Percentiles rank a stretch among this genome's conserved stretches.
phyloP scores from a whole-genome alignment of 1,140 invertebrate genomes.

The Cataglyphis hispanica region DNA sequence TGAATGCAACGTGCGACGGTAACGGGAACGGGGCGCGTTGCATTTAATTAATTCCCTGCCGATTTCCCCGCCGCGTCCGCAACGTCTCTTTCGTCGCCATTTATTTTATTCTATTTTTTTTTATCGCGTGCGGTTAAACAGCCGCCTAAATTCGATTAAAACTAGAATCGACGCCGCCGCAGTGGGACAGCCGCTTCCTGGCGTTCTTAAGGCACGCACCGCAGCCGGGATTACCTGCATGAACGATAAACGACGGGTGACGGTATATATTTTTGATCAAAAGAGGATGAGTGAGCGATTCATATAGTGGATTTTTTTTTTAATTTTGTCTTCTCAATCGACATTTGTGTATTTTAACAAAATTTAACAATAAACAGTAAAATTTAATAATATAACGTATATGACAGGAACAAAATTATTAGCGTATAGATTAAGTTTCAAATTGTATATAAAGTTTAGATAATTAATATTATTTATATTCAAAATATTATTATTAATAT shows the following conservation, averaged over 20 bases:
- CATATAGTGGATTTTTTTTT: background rate
- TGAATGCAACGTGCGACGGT: constrained; percentile 40
- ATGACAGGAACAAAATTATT: no score
- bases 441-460: background rate
- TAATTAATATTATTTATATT: background rate
- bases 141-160: constrained; percentile 75
- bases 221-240: constrained; percentile 38
- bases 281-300: background rate
- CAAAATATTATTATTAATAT: no score
- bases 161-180: constrained; percentile 67
- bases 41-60: constrained; percentile 74
- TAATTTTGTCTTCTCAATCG: background rate
- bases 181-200: constrained; percentile 58
- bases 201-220: constrained; percentile 48
- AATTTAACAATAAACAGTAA: no score
- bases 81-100: constrained; percentile 56
- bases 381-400: no score
- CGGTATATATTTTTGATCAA: background rate
- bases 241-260: constrained; percentile 10
- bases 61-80: background rate
- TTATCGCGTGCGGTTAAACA: constrained; percentile 45
- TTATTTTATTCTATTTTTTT: constrained; percentile 44
- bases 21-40: constrained; percentile 8
- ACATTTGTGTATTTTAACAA: no score
- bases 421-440: background rate